Base-by-base conservation (phyloP, 2,797 vertebrate species). In the Aselliscus stoliczkanus region DNA sequence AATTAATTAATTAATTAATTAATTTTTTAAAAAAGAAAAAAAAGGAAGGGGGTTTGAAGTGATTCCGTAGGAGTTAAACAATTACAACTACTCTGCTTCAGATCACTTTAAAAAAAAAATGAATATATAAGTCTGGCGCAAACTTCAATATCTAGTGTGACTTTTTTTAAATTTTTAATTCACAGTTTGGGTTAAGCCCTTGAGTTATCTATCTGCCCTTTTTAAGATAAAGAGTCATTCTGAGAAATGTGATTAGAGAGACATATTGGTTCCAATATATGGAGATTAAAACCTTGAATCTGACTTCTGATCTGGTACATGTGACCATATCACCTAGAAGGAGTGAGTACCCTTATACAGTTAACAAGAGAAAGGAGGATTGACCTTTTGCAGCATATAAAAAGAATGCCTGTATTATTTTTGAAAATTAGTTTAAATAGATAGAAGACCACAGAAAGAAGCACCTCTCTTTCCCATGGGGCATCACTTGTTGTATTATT, bases 141-240 rank as follows among this genome's bases (percentile, higher is more conserved):
- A 73, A 31, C 25, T 69, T 75, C 23, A 93, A 1, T 52, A n/a
- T 77, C 56, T 75, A 21, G 13, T 67, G 25, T 86, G 62, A 70
- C 47, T 82, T 69, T 15, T 54, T 88, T 90, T 65, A 70, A 80
- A 65, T n/a, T 90, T 91, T 89, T 60, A 91, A 86, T 89, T 89
- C 47, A 76, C 47, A 65, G 7, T 75, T 44, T 73, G 29, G 4
- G 34, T 91, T 47, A 67, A 84, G 18, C 23, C 58, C 44, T 81
- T 67, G 25, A 64, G 31, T 88, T 84, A 88, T 47, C 70, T 50
- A 39, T 44, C 64, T 88, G 11, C 5, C 50, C 14, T 54, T 21
- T 86, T 56, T 67, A 65, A 92, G 60, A 52, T 34, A 62, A 85
- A 77, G 58, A 75, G 9, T 44, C 39, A 21, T 92, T 95, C 25